Evolutionary conservation across 2,113 vertebrate species (phyloP), one percentile per base, ranked within the genome.

Genomic region (Notarius quadriscutis): DNA sequence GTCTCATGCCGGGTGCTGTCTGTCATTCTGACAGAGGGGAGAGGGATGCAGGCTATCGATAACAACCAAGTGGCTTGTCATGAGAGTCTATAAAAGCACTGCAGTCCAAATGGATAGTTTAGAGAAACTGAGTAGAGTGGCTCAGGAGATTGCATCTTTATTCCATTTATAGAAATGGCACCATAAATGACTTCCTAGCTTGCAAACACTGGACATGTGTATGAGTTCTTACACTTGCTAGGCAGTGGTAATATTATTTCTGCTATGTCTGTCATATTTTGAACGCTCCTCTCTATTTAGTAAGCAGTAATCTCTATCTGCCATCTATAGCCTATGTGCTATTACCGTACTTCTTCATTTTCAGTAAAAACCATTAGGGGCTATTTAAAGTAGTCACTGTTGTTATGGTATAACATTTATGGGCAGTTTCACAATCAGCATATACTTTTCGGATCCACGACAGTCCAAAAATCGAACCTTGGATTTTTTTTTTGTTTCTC

Each of bases 21-120:
- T 92, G 92, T 95, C 93, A 92, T 92, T 86, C 87, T 92, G 94
- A 94, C 92, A 88, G 90, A 88, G 91, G 48, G 72, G 86, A 91
- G 90, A 91, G 25, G 90, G 67, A 86, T 89, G 89, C 88, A 78
- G 89, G 86, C 90, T 85, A 94, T 95, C 92, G 90, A 92, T 95
- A 93, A 94, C 90, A 65, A 87, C 91, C 88, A 86, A 93, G 93
- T 51, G 88, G 90, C 90, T 93, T 93, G 94, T 89, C 94, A 93
- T 91, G 90, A 87, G 88, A 90, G 85, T 87, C 88, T 74, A 87
- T 94, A 93, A 94, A 94, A 94, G 89, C 93, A 91, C 89, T 84
- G 20, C 86, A 89, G 91, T 93, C 80, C 67, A 93, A 93, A 93
- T 92, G 88, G 93, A 92, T 91, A 93, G 92, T 93, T 94, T 89